These are phyloP conservation scores for Drosophila orosa DNA, from an alignment of 1,140 invertebrate species.

Conservation along the genomic window DNA sequence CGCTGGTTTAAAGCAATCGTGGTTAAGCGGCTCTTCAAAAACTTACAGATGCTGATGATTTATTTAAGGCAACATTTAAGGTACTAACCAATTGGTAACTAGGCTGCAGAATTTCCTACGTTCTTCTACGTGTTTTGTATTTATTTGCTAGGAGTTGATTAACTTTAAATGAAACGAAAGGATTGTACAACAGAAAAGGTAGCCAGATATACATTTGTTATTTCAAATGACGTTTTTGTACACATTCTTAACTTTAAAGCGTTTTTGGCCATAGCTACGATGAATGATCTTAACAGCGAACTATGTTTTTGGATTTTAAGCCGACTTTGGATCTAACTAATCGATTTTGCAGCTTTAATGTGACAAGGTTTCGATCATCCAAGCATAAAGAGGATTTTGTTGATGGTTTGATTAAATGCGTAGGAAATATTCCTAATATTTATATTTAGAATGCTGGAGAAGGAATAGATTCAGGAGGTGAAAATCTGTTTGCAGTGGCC, in stretches of 20 bases:
- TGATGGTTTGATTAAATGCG: not conserved
- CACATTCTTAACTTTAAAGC: not conserved
- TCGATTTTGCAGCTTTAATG: not conserved
- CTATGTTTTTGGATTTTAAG: conserved; percentile 6
- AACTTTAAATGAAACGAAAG: not conserved
- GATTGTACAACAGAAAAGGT: not conserved
- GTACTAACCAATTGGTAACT: not conserved
- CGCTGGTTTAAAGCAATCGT: not conserved
- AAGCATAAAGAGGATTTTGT: not conserved
- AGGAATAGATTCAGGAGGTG: not conserved
- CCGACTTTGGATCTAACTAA: not conserved
- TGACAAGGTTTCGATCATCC: not conserved
- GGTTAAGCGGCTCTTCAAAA: not conserved
- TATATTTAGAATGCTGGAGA: not conserved
- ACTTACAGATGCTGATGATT: not conserved
- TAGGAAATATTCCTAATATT: not conserved
- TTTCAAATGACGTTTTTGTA: not conserved
- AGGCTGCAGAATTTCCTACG: not conserved
- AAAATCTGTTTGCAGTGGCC: not conserved
- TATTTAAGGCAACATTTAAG: not conserved
- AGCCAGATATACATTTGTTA: not conserved
- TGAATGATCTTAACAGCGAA: not conserved
- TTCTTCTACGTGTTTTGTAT: not conserved
- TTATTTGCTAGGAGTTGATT: not conserved
- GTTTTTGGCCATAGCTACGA: not conserved